Base-by-base conservation (phyloP, 2,888 invertebrate species). In the Fabriciana adippe region DNA sequence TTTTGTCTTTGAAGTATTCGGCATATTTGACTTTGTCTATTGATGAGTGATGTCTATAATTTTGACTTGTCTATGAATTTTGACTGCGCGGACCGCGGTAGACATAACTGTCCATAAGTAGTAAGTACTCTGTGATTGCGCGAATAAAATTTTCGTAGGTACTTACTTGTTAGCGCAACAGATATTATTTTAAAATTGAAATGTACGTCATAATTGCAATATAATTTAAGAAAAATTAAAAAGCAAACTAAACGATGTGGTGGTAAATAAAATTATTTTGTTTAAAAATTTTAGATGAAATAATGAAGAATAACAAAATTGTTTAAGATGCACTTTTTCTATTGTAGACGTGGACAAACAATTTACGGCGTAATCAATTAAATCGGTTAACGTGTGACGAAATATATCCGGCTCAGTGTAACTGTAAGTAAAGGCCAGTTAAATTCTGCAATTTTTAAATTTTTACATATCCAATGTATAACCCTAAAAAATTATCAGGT, bases 291-390 rank as follows among this genome's bases (percentile, higher is more conserved):
- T 48, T 47, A n/a, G 13, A 18, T 57, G 11, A 26, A 41, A 41
- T 41, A 18, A 26, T 59, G 59, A 31, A 26, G 26, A 31, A 59
- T 47, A 18, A 26, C 35, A 65, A 59, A 54, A 65, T 18, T 31
- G 31, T 41, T 41, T 59, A 62, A 56, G 47, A 57, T 66, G 69
- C 62, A 54, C 48, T 62, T 69, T 69, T 56, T 56, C 53, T 62
- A 48, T 59, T 66, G 69, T 69, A 59, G 53, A 69, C 66, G 69
- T 69, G 66, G 62, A 62, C 56, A 31, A 15, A 62, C 51, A 53
- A 48, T 21, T 48, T 57, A 57, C 26, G 18, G 50, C 50, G 5
- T 21, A 31, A 59, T 2, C 47, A 48, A 59, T 11, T 26, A 50
- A 59, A 6, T 14, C 47, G 31, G 15, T 31, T 15, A 35, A 8